Conservation (phyloP, 2,113 vertebrate genomes). For the Diglossa brunneiventris region DNA sequence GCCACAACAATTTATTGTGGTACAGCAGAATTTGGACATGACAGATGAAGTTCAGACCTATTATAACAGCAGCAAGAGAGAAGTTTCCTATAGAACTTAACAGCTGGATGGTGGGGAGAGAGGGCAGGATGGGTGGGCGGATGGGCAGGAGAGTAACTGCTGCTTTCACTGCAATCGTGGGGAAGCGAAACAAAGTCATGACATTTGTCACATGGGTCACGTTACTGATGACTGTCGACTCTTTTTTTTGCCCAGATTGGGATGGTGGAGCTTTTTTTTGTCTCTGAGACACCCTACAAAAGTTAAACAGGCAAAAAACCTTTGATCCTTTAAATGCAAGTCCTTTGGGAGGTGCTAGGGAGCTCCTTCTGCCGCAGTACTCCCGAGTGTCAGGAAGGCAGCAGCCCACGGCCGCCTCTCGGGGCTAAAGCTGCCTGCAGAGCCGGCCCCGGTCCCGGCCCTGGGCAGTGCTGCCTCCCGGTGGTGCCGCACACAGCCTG, state of each 20-base stretch:
- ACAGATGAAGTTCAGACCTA: neutral
- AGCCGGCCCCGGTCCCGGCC: neutral
- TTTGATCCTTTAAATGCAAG: neutral
- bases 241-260: neutral
- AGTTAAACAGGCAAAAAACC: neutral
- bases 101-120: neutral
- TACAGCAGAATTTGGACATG: neutral
- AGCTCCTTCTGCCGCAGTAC: neutral
- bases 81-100: neutral
- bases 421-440: accelerated
- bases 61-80: neutral
- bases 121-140: neutral
- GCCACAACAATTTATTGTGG: neutral
- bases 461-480: conserved; percentile 9
- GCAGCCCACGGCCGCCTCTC: accelerated
- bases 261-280: neutral
- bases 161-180: neutral
- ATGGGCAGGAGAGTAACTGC: neutral
- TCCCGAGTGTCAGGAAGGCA: accelerated
- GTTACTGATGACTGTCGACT: neutral
- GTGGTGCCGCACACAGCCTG: neutral
- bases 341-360: neutral
- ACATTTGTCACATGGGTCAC: neutral
- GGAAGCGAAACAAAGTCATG: neutral
- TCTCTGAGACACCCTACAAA: neutral